Conservation (phyloP, 2,797 vertebrate genomes). For the Anolis apletophallus region DNA sequence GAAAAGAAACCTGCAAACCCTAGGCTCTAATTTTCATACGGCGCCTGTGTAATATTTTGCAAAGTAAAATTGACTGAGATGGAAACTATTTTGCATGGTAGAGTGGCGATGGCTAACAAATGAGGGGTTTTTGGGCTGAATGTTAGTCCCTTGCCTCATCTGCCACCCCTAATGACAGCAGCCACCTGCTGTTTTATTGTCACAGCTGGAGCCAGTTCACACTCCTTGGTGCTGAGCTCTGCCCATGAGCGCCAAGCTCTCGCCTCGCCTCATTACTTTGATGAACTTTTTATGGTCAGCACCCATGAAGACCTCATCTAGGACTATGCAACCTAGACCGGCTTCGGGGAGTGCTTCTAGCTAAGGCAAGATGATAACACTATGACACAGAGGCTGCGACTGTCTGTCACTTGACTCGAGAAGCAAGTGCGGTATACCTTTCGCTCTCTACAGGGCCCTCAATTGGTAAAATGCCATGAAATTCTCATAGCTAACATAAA, state of each 20-base stretch:
- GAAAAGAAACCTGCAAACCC: slow-evolving; percentile 67
- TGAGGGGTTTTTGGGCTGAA: slow-evolving; percentile 89
- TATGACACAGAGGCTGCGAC: slow-evolving; percentile 69
- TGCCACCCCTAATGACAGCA: slow-evolving; percentile 97
- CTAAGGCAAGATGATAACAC: slow-evolving; percentile 73
- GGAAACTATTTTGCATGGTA: slow-evolving; percentile 90
- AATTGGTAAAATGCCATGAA: slow-evolving; percentile 74
- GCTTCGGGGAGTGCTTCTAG: slow-evolving; percentile 81
- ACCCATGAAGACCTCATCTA: slow-evolving; percentile 95
- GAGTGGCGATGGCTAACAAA: slow-evolving; percentile 92
- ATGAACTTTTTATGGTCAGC: slow-evolving; percentile 99
- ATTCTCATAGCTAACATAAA: slow-evolving; percentile 45
- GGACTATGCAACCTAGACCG: slow-evolving; percentile 78
- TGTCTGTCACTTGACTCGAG: slow-evolving; percentile 68
- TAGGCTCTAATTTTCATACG: slow-evolving; percentile 73
- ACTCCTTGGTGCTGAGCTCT: slow-evolving; percentile 91
- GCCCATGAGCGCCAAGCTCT: slow-evolving; percentile 83
- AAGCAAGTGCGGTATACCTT: slow-evolving; percentile 51
- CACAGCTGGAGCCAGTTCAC: slow-evolving; percentile 95
- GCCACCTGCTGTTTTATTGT: slow-evolving; percentile 99
- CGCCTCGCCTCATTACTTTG: slow-evolving; percentile 93
- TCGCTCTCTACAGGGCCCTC: slow-evolving; percentile 71
- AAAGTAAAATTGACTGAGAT: slow-evolving; percentile 85
- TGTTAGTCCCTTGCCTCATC: slow-evolving; percentile 90
- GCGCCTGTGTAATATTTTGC: slow-evolving; percentile 79